Base-by-base conservation (phyloP, 2,888 invertebrate genomes). In the Philaethria dido region DNA sequence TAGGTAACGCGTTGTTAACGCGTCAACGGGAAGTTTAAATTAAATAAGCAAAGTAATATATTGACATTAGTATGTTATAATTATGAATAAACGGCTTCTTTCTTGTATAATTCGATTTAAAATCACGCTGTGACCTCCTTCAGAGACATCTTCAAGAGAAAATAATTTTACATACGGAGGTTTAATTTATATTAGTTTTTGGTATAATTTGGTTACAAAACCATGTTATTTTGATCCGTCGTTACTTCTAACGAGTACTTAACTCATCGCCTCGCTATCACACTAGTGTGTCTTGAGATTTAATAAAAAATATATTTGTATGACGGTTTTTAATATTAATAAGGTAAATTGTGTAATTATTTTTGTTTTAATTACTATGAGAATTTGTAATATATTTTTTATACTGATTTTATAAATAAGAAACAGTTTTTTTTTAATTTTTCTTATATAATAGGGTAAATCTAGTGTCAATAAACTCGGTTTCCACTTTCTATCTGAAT, bases 81-180 rank as follows among this genome's bases (percentile, higher is more conserved):
- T 59, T 16, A 50, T 9, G 48, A 52, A 66, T 60, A 50, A 61
- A 47, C 55, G 59, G 57, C 45, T 62, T 45, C 52, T 62, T 66
- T 69, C 50, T 50, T 45, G 52, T 66, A 54, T 60, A 36, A 69
- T 63, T 69, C 66, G 63, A 66, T 66, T 60, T 54, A 66, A 66
- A 44, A 69, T 25, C 52, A 45, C 54, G 66, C 39, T 59, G 45
- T 60, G 62, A 66, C 66, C 66, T 39, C 54, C 62, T 63, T 54
- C 61, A n/a, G 20, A 29, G 18, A 25, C 50, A 59, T 70, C 62
- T 64, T 50, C 59, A 16, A 39, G 44, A 52, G 52, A 61, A 57
- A 61, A 62, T 50, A 69, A 60, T 65, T 70, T 70, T 70, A 70
- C 61, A 60, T 42, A 61, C 55, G 48, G n/a, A 45, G 48, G 60